phyloP scores from a whole-genome alignment of 2,797 vertebrate species.

The Acridotheres tristis region DNA sequence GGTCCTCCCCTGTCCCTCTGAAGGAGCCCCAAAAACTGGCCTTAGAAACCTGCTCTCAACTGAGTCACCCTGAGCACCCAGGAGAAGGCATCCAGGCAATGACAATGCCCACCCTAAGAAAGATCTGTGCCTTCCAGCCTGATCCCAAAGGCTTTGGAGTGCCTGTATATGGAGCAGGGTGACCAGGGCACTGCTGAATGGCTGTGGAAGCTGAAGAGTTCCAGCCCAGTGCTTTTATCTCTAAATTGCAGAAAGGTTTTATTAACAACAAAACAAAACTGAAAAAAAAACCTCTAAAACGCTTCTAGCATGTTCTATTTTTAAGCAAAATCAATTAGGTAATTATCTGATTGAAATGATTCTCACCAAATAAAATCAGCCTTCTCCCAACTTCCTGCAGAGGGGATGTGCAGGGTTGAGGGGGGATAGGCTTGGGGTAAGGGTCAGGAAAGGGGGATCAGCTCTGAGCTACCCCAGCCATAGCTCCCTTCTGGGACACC shows the following conservation, averaged over 20 bases:
- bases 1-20: background rate
- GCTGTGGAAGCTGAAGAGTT: background rate
- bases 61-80: background rate
- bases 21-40: background rate
- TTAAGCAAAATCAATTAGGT: constrained; percentile 72
- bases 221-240: background rate
- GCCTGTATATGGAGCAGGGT: rapidly evolving
- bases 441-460: background rate
- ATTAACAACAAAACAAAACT: constrained; percentile 17
- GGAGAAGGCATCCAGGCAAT: background rate
- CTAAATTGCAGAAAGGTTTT: background rate
- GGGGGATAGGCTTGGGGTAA: background rate
- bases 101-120: background rate
- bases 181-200: background rate
- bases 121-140: background rate
- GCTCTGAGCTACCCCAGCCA: background rate
- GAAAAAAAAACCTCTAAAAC: background rate
- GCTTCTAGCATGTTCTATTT: constrained; percentile 64
- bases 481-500: background rate
- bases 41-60: background rate
- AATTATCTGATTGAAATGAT: constrained; percentile 63
- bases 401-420: background rate
- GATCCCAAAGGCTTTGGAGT: background rate
- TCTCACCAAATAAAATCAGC: constrained; percentile 49
- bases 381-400: background rate